These are phyloP conservation scores for Trissoscelio sp. DNA, from an alignment of 2,888 invertebrate genomes.

Conservation along the genomic window DNA sequence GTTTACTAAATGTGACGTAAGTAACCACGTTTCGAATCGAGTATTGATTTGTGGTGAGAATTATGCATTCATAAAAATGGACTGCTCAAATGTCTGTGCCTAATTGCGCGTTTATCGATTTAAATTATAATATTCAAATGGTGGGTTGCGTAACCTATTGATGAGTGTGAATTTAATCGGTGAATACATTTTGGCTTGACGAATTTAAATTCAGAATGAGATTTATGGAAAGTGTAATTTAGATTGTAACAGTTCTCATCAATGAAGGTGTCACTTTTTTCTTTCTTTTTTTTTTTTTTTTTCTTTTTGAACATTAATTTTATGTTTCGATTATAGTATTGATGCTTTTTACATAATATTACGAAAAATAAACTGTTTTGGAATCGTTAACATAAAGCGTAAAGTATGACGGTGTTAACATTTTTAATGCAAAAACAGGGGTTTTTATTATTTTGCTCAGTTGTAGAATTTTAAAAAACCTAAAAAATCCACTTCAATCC, in stretches of 20 bases:
- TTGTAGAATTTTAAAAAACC: no score
- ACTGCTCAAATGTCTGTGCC: conserved; percentile 12
- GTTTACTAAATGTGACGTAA: conserved; percentile 27
- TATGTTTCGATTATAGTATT: no score
- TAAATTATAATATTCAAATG: conserved; percentile 45
- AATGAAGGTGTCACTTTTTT: no score
- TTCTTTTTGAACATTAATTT: no score
- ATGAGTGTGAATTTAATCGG: conserved; percentile 35
- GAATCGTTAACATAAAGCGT: no score
- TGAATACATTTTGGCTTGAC: conserved; percentile 19
- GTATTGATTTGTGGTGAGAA: conserved; percentile 42
- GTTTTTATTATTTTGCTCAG: no score
- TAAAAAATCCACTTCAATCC: no score
- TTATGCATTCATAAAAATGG: conserved; percentile 43
- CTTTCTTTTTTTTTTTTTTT: no score
- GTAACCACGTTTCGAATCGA: conserved; percentile 37
- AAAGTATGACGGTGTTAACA: no score
- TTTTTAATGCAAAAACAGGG: no score
- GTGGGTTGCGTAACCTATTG: conserved; percentile 12
- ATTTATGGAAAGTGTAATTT: conserved; percentile 44
- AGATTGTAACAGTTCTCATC: conserved; percentile 7
- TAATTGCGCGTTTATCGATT: conserved; percentile 38
- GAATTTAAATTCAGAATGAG: conserved; percentile 24
- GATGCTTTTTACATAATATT: no score
- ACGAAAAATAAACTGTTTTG: no score